Conservation (phyloP, 2,113 vertebrate genomes). For the Drymodes brunneopygia region DNA sequence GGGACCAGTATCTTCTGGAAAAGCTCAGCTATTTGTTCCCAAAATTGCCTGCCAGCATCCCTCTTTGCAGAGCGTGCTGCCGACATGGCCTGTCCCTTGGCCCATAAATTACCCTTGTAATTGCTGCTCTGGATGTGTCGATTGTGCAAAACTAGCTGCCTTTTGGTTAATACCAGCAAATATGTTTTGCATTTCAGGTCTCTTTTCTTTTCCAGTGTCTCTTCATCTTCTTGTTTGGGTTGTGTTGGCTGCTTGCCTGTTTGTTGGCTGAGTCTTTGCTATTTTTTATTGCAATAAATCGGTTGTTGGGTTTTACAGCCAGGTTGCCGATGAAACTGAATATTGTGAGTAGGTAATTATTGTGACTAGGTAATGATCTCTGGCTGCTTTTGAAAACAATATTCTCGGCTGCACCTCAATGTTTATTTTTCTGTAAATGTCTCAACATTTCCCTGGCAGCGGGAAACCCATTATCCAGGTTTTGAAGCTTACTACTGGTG, state of each 20-base stretch:
- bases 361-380: not conserved
- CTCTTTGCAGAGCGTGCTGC: not conserved
- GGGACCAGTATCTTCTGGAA: not conserved
- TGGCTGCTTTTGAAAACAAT: not conserved
- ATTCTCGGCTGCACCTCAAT: not conserved
- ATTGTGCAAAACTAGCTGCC: rapidly evolving
- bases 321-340: not conserved
- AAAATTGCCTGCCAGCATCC: not conserved
- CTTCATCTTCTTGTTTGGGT: not conserved
- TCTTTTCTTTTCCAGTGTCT: too few relatives aligned
- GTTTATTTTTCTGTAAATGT: conserved; percentile 9
- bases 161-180: not conserved
- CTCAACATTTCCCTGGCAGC: not conserved
- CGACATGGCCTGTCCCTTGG: rapidly evolving
- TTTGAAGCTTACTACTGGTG: not conserved
- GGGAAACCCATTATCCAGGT: not conserved
- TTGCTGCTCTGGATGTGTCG: rapidly evolving
- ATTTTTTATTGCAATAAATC: not conserved
- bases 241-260: not conserved
- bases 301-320: not conserved
- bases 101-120: rapidly evolving
- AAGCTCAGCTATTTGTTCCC: not conserved
- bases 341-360: not conserved
- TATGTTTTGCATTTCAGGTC: not conserved
- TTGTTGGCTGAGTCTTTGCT: not conserved